These are phyloP conservation scores for Fragum fragum DNA, from an alignment of 2,888 invertebrate genomes.

Conservation along the genomic window DNA sequence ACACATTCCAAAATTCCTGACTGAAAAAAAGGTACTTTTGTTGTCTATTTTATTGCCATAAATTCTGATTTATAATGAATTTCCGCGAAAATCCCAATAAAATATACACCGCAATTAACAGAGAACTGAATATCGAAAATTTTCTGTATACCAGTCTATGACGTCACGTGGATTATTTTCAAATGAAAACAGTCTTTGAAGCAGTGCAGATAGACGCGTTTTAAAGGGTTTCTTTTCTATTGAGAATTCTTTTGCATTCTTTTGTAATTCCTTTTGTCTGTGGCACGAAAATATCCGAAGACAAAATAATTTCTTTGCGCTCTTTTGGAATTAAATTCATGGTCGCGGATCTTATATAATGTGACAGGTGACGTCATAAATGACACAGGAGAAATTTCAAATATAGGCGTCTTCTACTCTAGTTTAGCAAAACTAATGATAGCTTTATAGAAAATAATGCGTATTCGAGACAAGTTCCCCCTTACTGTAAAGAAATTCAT, in stretches of 20 bases:
- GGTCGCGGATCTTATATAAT: no score
- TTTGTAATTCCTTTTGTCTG: not conserved
- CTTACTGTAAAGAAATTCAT: no score
- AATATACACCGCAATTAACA: not conserved
- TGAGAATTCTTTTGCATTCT: not conserved
- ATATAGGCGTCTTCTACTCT: no score
- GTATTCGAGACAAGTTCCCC: no score
- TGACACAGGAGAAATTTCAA: no score
- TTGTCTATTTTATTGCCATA: not conserved
- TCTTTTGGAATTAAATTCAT: no score
- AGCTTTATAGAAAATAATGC: no score
- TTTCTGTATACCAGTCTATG: not conserved
- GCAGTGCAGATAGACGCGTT: not conserved
- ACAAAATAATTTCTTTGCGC: no score
- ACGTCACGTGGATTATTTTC: not conserved
- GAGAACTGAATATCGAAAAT: not conserved
- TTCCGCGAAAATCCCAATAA: slow-evolving; percentile 1
- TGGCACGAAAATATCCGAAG: no score
- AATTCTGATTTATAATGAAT: slow-evolving; percentile 1
- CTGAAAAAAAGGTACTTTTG: not conserved
- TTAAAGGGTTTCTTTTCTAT: not conserved
- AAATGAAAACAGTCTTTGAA: slow-evolving; percentile 1
- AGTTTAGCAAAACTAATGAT: no score
- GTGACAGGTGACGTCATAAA: no score
- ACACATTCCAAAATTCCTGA: not conserved